Evolutionary conservation across 92 coral and sea anemone genomes (phyloP), one percentile per base, ranked within the genome.

Genomic region (Virgularia gustaviana): DNA sequence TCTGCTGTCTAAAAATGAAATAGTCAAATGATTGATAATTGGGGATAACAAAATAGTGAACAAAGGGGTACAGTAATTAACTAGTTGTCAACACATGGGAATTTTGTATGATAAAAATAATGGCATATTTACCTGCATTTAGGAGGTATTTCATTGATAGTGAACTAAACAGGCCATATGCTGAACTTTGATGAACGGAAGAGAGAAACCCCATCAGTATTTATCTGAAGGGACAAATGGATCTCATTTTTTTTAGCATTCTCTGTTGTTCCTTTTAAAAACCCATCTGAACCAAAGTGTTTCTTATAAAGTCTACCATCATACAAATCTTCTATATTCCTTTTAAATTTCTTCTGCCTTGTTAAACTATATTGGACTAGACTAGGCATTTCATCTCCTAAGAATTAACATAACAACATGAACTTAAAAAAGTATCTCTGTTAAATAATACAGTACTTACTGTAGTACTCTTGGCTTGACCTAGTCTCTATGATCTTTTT

Each of bases 191-290:
- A 82, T 11, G 83, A 82, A 27, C 66, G 43, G 41, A 82, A 82
- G 24, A 82, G 27, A 19, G 86, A 57, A 12, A 82, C 83, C 10
- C 83, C 87, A 77, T 77, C 83, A 9, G 83, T 77, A 43, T 77
- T 83, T 30, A 83, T 77, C 53, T 83, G 87, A 15, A 83, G 78
- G 6, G 87, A 67, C 16, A 85, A 74, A 41, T 85, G 85, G 72
- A 76, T 44, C 71, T 85, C 83, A 42, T 2, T 37, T 36, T 65
- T 45, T 73, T 80, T 76, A 34, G 53, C 47, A n/a, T 54, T 52
- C 32, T 3, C 82, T 42, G 89, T 67, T 5, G 83, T 37, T 11
- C 78, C 86, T 49, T 65, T 81, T 31, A 85, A 77, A 42, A 42
- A 81, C 10, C 83, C 78, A 49, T 85, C 81, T 28, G 43, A 23